Conservation (phyloP, 2,797 vertebrate genomes). For the Gymnoscopelus braueri region DNA sequence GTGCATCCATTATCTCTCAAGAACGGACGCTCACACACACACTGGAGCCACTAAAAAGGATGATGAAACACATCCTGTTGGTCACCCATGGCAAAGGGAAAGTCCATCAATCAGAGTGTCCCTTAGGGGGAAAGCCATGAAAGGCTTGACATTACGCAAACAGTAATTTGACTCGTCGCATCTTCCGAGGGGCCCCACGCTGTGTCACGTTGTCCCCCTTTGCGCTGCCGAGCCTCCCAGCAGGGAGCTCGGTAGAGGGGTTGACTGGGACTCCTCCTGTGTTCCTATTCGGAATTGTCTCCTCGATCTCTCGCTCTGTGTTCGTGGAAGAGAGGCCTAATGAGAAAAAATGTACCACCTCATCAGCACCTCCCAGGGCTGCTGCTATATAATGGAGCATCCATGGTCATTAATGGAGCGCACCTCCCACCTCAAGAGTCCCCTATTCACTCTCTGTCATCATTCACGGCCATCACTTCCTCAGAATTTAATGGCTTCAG, state of each 20-base stretch:
- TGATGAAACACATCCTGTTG: slow-evolving; percentile 60
- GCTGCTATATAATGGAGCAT: slow-evolving; percentile 76
- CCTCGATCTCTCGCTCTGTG: slow-evolving; percentile 6
- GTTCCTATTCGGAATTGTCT: slow-evolving; percentile 66
- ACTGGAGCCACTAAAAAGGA: slow-evolving; percentile 49
- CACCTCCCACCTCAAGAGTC: slow-evolving; percentile 84
- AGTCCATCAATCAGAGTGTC: slow-evolving; percentile 74
- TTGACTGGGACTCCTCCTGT: slow-evolving; percentile 47
- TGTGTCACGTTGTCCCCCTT: slow-evolving; percentile 64
- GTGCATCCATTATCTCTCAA: slow-evolving; percentile 57
- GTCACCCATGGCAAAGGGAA: slow-evolving; percentile 59
- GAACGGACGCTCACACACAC: slow-evolving; percentile 27
- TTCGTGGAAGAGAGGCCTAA: slow-evolving; percentile 65
- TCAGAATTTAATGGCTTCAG: slow-evolving; percentile 88
- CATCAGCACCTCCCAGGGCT: slow-evolving; percentile 75
- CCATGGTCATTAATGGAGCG: slow-evolving; percentile 12
- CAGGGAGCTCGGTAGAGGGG: slow-evolving; percentile 34
- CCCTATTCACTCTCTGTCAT: slow-evolving; percentile 85
- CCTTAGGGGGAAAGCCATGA: slow-evolving; percentile 56
- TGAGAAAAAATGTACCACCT: slow-evolving; percentile 74
- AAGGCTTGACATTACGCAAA: slow-evolving; percentile 68
- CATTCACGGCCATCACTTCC: slow-evolving; percentile 89
- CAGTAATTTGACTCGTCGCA: slow-evolving; percentile 73
- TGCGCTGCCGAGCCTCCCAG: slow-evolving; percentile 45
- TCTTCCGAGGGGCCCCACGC: slow-evolving; percentile 56